These are phyloP conservation scores for Menidia menidia DNA, from an alignment of 2,797 vertebrate genomes.

Conservation along the genomic window DNA sequence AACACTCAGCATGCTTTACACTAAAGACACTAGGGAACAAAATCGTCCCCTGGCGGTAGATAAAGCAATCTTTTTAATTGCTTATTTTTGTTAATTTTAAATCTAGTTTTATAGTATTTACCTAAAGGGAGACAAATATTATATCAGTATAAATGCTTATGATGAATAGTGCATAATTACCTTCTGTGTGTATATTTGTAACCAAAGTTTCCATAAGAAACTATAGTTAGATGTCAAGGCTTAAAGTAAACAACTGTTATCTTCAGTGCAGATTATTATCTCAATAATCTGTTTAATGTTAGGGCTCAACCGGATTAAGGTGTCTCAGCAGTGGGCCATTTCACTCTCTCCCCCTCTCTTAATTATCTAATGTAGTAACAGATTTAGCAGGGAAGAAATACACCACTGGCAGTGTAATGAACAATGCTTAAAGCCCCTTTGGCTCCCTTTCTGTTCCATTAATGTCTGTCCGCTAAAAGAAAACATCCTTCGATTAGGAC, in stretches of 20 bases:
- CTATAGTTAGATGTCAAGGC: constrained; percentile 20
- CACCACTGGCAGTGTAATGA: constrained; percentile 38
- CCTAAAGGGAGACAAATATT: constrained; percentile 15
- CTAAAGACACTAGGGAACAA: constrained; percentile 18
- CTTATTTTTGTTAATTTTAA: constrained; percentile 43
- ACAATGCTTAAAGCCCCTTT: constrained; percentile 35
- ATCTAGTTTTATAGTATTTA: constrained; percentile 21
- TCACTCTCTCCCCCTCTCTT: constrained; percentile 29
- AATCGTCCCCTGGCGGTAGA: constrained; percentile 17
- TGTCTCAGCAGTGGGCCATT: constrained; percentile 41
- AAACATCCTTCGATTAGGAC: not conserved
- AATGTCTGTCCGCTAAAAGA: constrained; percentile 38
- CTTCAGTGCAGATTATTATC: constrained; percentile 53
- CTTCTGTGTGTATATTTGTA: constrained; percentile 5
- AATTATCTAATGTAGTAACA: constrained; percentile 46
- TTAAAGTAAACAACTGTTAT: constrained; percentile 40
- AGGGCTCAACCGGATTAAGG: constrained; percentile 48
- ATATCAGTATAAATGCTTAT: constrained; percentile 8
- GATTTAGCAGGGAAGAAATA: constrained; percentile 43
- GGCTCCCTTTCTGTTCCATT: constrained; percentile 44
- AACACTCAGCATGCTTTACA: constrained; percentile 8
- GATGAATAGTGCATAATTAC: constrained; percentile 5
- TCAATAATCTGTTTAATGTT: constrained; percentile 58
- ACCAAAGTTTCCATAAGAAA: constrained; percentile 18
- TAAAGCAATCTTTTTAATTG: constrained; percentile 51